Evolutionary conservation across 2,888 invertebrate species (phyloP).

Genomic region (Muscina levida): DNA sequence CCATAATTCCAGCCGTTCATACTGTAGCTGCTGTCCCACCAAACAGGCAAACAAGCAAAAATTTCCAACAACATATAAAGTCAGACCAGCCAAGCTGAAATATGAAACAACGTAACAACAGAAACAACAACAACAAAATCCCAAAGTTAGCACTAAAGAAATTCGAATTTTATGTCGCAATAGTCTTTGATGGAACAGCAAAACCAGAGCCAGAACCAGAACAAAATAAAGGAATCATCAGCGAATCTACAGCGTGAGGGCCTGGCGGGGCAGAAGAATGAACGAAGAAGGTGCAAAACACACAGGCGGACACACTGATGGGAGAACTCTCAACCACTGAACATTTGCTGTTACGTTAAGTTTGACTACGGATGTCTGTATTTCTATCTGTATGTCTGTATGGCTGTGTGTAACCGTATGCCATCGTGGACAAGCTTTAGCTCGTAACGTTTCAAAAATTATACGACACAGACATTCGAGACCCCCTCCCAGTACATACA

Average conservation of each 20-base stretch:
- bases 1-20: no score
- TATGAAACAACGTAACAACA: conserved; percentile 20
- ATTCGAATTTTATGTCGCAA: conserved; percentile 47
- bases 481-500: no score
- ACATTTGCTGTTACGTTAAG: no score
- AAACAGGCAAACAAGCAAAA: neutral
- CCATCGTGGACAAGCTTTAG: conserved; percentile 55
- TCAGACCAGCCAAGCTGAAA: no score
- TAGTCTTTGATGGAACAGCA: neutral
- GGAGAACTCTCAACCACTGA: neutral
- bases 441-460: conserved; percentile 44
- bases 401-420: conserved; percentile 8
- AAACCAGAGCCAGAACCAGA: neutral
- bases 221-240: neutral
- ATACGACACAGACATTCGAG: neutral
- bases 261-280: neutral
- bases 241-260: neutral
- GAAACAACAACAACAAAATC: conserved; percentile 44
- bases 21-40: no score
- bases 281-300: neutral
- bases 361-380: no score
- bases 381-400: neutral
- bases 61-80: conserved; percentile 42
- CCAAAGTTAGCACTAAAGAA: neutral
- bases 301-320: neutral